Evolutionary conservation across 2,888 invertebrate genomes (phyloP).

Genomic region (Himalopsyche anomala): DNA sequence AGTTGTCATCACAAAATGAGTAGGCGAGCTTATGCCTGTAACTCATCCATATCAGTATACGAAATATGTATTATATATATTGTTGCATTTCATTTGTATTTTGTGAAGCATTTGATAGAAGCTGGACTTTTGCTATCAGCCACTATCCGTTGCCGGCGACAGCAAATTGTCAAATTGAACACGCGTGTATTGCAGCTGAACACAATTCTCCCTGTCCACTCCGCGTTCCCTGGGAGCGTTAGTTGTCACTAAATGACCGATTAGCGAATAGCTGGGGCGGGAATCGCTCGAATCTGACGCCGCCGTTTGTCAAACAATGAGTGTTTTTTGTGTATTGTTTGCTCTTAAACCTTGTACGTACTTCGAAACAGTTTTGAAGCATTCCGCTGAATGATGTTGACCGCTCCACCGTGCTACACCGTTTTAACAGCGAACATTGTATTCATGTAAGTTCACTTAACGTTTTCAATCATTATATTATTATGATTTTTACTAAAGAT

Average conservation of each 20-base stretch:
- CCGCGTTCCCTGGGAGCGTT: neutral
- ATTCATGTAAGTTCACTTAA: too few relatives aligned
- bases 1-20: too few relatives aligned
- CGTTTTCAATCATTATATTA: too few relatives aligned
- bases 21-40: too few relatives aligned
- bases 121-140: neutral
- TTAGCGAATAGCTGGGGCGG: constrained; percentile 7
- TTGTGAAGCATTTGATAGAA: neutral
- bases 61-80: too few relatives aligned
- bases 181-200: neutral
- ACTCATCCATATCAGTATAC: too few relatives aligned
- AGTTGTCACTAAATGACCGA: constrained; percentile 32
- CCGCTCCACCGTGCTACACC: neutral
- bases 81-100: too few relatives aligned
- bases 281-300: constrained; percentile 4
- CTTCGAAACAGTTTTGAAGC: neutral
- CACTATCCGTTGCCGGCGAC: neutral
- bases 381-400: neutral
- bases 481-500: too few relatives aligned
- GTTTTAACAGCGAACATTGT: too few relatives aligned
- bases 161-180: constrained; percentile 4
- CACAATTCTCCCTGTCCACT: neutral
- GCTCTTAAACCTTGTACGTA: constrained; percentile 3
- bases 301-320: constrained; percentile 16
- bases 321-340: constrained; percentile 21